Evolutionary conservation across 2,888 invertebrate genomes (phyloP), one percentile per base, ranked within the genome.

Genomic region (Apantesis nais): DNA sequence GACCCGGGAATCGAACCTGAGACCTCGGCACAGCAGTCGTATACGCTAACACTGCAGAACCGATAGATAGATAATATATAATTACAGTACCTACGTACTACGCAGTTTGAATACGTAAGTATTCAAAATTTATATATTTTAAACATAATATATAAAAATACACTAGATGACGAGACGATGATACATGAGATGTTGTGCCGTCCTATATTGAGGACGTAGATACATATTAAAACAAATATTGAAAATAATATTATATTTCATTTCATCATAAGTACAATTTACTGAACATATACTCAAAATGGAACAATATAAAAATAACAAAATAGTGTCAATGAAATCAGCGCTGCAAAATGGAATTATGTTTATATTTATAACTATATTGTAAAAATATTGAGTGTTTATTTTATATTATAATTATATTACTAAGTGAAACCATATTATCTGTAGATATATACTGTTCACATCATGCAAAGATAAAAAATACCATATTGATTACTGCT

Each of bases 161-260:
- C 34, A 34, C 34, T 34, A 34, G n/a, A n/a, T n/a, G n/a, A n/a
- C n/a, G n/a, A n/a, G n/a, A n/a, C n/a, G n/a, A n/a, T n/a, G n/a
- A n/a, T n/a, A n/a, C n/a, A n/a, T 34, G 2, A 34, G 2, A 34
- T 34, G 34, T 34, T 34, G 34, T 39, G 9, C 39, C 39, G 11
- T 39, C 8, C 39, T 11, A 22, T 52, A 52, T 22, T n/a, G 48
- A 11, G 29, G 58, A 55, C 12, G 14, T n/a, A n/a, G 55, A 29
- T 1, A 5, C 16, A n/a, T n/a, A 58, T 58, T 58, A 58, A 82
- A 87, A 86, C 85, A 66, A 75, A 60, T 82, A 83, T 87, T 88
- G 83, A 92, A 93, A 93, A 93, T 93, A 93, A 90, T 86, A 81
- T 90, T 92, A 89, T 92, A 93, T 89, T 92, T 90, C 85, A 90